A percentile compares a stretch with the other conserved stretches of the same genome.
phyloP scores from a whole-genome alignment of 2,888 invertebrate species.

The Pseudanteris insignis region DNA sequence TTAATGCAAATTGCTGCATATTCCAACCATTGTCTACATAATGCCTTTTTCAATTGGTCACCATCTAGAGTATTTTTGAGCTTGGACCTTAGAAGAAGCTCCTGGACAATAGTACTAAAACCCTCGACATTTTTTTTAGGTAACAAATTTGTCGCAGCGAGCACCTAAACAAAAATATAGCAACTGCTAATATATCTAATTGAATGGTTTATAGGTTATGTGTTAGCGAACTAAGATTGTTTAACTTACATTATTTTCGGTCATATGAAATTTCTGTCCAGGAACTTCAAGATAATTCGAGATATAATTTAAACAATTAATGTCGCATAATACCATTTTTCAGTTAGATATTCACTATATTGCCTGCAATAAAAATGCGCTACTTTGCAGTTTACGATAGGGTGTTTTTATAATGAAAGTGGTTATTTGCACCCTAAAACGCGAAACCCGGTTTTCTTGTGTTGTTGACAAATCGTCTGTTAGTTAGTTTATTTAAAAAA shows the following conservation, averaged over 20 bases:
- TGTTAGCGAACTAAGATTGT: background rate
- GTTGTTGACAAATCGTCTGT: too few relatives aligned
- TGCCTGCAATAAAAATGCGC: too few relatives aligned
- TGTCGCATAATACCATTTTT: slow-evolving; percentile 59
- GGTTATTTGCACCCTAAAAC: too few relatives aligned
- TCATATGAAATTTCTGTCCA: slow-evolving; percentile 50
- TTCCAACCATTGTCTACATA: slow-evolving; percentile 73
- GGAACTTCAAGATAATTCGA: slow-evolving; percentile 56
- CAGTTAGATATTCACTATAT: too few relatives aligned
- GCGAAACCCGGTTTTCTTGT: too few relatives aligned
- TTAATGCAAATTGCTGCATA: slow-evolving; percentile 71
- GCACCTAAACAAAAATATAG: slow-evolving; percentile 47
- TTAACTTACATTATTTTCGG: slow-evolving; percentile 56
- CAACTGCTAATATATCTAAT: too few relatives aligned
- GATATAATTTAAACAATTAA: slow-evolving; percentile 58
- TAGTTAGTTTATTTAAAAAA: too few relatives aligned
- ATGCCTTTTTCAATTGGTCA: slow-evolving; percentile 53
- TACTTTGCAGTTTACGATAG: too few relatives aligned
- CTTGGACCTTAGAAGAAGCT: slow-evolving; percentile 53
- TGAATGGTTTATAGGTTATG: slow-evolving; percentile 26
- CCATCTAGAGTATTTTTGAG: slow-evolving; percentile 52
- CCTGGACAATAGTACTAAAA: slow-evolving; percentile 59
- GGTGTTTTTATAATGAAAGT: too few relatives aligned
- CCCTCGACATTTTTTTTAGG: slow-evolving; percentile 54
- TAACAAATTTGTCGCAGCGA: slow-evolving; percentile 48